These are phyloP conservation scores for Apis mellifera DNA, from an alignment of 1,140 invertebrate genomes.

Conservation along the genomic window Amel_HAv3.1 CM009944.2:4678001-4678500, in stretches of 20 bases:
- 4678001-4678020: background rate
- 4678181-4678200: conserved; percentile 6
- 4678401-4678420: too few relatives aligned
- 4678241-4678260: background rate
- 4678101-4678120: background rate
- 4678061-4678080: conserved; percentile 41
- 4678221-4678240: background rate
- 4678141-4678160: background rate
- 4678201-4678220: background rate
- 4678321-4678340: too few relatives aligned
- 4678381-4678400: too few relatives aligned
- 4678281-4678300: background rate
- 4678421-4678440: background rate
- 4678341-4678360: too few relatives aligned
- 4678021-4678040: conserved; percentile 45
- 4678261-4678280: background rate
- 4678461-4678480: background rate
- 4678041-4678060: conserved; percentile 38
- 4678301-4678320: background rate
- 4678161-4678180: conserved; percentile 11
- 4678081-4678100: conserved; percentile 50
- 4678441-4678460: background rate
- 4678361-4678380: too few relatives aligned
- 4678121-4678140: conserved; percentile 23
- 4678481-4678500: conserved; percentile 39